A percentile compares a stretch with the other conserved stretches of the same genome.
Evolutionary conservation across 92 coral and sea anemone genomes (phyloP).

Genomic region (Actinostola sp.): DNA sequence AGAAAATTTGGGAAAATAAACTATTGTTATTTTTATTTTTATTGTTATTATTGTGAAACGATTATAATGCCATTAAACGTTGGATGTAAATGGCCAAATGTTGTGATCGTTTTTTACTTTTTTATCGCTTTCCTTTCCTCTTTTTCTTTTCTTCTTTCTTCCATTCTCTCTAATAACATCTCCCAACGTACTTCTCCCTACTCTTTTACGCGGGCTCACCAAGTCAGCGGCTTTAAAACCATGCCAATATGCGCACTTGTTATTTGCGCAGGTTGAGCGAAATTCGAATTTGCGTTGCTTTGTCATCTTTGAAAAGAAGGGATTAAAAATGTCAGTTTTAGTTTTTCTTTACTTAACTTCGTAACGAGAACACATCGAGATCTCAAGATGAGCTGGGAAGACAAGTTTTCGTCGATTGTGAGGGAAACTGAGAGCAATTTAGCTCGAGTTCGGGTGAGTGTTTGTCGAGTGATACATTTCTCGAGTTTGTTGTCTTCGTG

Average conservation of each 20-base stretch:
- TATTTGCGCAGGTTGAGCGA: slow-evolving; percentile 32
- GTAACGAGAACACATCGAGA: neutral
- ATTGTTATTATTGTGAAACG: too few species aligned
- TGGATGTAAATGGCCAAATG: too few species aligned
- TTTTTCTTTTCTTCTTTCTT: neutral
- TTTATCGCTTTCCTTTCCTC: neutral
- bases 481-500: slow-evolving; percentile 9
- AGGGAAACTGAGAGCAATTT: slow-evolving; percentile 88
- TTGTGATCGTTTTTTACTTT: too few species aligned
- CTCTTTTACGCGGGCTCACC: neutral
- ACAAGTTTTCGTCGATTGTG: slow-evolving; percentile 88
- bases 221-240: slow-evolving; percentile 6
- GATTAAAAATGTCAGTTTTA: slow-evolving; percentile 5
- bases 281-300: slow-evolving; percentile 39
- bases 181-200: neutral
- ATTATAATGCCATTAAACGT: too few species aligned
- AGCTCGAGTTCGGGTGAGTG: slow-evolving; percentile 81
- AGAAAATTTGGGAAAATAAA: too few species aligned
- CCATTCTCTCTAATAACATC: neutral
- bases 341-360: neutral
- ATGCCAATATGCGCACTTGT: slow-evolving; percentile 6
- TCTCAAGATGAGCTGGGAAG: slow-evolving; percentile 87
- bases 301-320: slow-evolving; percentile 11
- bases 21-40: too few species aligned
- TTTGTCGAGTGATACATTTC: neutral